Evolutionary conservation across 2,888 invertebrate genomes (phyloP).

Genomic region (Orthosia cruda): DNA sequence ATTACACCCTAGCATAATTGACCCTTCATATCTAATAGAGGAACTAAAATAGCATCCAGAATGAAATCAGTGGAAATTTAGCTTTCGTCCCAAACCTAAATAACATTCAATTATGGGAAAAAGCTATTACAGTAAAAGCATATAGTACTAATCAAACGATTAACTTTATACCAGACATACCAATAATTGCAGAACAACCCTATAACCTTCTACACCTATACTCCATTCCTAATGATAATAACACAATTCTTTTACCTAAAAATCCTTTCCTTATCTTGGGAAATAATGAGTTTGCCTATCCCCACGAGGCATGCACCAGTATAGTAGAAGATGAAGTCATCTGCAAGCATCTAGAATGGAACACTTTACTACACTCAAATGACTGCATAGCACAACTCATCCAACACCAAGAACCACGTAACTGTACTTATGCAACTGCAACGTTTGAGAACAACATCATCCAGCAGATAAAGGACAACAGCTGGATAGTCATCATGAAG

Average conservation of each 20-base stretch:
- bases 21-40: slow-evolving; percentile 30
- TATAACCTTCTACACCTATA: slow-evolving; percentile 62
- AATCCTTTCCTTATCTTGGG: slow-evolving; percentile 67
- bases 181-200: slow-evolving; percentile 56
- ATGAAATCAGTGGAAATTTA: slow-evolving; percentile 24
- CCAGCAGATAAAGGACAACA: slow-evolving; percentile 66
- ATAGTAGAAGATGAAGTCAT: slow-evolving; percentile 55
- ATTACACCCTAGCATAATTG: slow-evolving; percentile 54
- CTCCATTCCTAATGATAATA: slow-evolving; percentile 59
- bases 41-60: slow-evolving; percentile 45
- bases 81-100: slow-evolving; percentile 11
- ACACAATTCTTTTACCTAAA: slow-evolving; percentile 62
- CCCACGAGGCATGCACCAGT: slow-evolving; percentile 58
- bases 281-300: slow-evolving; percentile 68
- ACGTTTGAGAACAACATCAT: slow-evolving; percentile 55
- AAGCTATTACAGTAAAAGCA: slow-evolving; percentile 48
- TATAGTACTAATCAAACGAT: slow-evolving; percentile 59
- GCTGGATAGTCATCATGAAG: slow-evolving; percentile 64
- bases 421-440: slow-evolving; percentile 56
- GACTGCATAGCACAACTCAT: slow-evolving; percentile 66
- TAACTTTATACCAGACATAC: slow-evolving; percentile 63
- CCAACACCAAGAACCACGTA: slow-evolving; percentile 65
- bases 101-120: slow-evolving; percentile 34
- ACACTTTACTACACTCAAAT: slow-evolving; percentile 46
- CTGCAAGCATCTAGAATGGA: slow-evolving; percentile 65